Base-by-base conservation (phyloP, 1,140 invertebrate genomes). In the Halictus rubicundus region DNA sequence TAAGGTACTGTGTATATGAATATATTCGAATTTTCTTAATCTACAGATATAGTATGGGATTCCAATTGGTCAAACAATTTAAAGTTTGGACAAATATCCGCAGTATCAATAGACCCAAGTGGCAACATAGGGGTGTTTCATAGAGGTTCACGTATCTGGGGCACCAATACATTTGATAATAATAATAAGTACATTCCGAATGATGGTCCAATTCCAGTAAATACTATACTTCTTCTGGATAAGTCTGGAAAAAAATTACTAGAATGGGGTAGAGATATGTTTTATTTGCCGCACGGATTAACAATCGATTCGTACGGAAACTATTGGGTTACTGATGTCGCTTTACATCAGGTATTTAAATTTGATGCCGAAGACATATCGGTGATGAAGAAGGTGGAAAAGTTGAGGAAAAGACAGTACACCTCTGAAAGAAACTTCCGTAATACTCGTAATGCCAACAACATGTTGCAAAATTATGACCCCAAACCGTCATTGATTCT, bases 261-360 rank as follows among this genome's bases (percentile, higher is more conserved):
- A 77, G 93, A 95, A 88, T 98, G 97, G 96, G 98, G 98, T 27
- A 94, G 94, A 82, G 95, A 96, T 85, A 93, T 96, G 97, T 99
- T 99, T 93, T 98, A 97, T 89, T 94, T 99, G 90, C 98, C 98
- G 0, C 98, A 99, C 93, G 98, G 98, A 14, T 94, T 99, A 39
- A 97, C 97, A 54, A 95, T 99, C 27, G 98, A 99, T 91, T 90
- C 92, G 21, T 90, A 95, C 52, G 95, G 96, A 65, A 98, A 98
- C 93, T 95, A 97, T 59, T 98, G 97, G 96, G 89, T 98, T 21
- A 99, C 98, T 0, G 98, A 99, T 94, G 96, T 98, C 2, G 98
- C 97, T 2, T 91, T 98, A 74, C 98, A 99, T 93, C 98, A 99
- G 93, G 97, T 99, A 10, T 96, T 97, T 84, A 97, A 97, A 89